phyloP scores from a whole-genome alignment of 2,888 invertebrate genomes.

The Pterobdella sp. region DNA sequence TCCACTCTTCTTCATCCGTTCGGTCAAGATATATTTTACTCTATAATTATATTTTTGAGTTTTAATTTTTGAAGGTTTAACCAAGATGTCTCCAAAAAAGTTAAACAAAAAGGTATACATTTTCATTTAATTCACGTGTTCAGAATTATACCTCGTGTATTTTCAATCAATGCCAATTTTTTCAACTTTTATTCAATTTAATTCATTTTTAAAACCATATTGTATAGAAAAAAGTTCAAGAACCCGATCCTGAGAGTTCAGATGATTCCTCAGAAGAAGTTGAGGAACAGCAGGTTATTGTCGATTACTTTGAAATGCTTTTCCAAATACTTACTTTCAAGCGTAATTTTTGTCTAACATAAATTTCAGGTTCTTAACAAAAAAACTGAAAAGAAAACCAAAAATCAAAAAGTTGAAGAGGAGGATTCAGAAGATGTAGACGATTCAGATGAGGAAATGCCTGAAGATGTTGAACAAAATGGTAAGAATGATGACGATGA shows the following conservation, averaged over 20 bases:
- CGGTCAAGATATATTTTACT: neutral
- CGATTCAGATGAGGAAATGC: neutral
- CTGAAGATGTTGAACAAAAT: neutral
- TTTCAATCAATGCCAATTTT: neutral
- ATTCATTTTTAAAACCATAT: neutral
- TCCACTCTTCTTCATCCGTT: neutral
- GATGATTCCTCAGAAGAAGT: constrained; percentile 1
- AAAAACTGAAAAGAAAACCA: neutral
- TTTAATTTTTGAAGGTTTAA: neutral
- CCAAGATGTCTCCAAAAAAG: neutral
- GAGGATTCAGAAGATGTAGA: constrained; percentile 9
- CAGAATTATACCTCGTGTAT: neutral
- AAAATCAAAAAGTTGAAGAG: neutral
- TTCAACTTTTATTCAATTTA: neutral
- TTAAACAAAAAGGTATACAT: neutral
- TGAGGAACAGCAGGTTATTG: neutral
- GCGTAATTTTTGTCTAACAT: neutral
- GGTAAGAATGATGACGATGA: neutral
- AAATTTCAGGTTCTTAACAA: neutral
- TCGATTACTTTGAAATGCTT: neutral
- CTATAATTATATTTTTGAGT: neutral
- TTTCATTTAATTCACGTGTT: neutral
- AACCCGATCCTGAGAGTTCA: constrained; percentile 13
- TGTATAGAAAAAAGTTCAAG: constrained; percentile 4
- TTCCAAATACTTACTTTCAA: neutral